phyloP scores from a whole-genome alignment of 2,797 vertebrate genomes.

The Bradypodion pumilum region DNA sequence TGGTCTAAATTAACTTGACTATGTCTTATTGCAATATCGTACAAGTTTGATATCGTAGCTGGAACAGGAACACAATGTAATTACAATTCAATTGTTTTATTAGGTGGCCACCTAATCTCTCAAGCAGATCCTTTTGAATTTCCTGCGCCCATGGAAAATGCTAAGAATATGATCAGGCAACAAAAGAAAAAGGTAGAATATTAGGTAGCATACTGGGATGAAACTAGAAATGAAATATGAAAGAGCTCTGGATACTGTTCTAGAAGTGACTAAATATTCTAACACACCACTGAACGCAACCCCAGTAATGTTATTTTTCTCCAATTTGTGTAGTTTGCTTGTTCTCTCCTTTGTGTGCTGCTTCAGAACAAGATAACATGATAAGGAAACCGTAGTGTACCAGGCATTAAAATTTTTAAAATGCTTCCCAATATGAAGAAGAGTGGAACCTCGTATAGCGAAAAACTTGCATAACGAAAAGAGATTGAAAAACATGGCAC shows the following conservation, averaged over 20 bases:
- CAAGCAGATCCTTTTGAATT: constrained; percentile 67
- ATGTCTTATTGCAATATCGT: background rate
- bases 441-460: too few species aligned
- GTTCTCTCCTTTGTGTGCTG: background rate
- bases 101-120: constrained; percentile 53
- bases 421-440: background rate
- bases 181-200: constrained; percentile 72
- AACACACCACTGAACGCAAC: background rate
- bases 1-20: background rate
- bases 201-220: constrained; percentile 24
- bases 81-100: constrained; percentile 38
- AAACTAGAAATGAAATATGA: constrained; percentile 28
- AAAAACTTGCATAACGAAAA: too few species aligned
- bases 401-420: background rate
- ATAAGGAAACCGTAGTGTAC: background rate
- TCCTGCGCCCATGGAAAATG: constrained; percentile 55
- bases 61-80: constrained; percentile 11
- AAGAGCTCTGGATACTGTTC: constrained; percentile 33
- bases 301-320: background rate
- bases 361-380: background rate
- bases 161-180: constrained; percentile 61
- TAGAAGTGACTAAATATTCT: background rate
- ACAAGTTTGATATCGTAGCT: background rate
- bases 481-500: too few species aligned
- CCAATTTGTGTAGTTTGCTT: background rate